phyloP scores from a whole-genome alignment of 2,888 invertebrate species.

The Thumatha senex region DNA sequence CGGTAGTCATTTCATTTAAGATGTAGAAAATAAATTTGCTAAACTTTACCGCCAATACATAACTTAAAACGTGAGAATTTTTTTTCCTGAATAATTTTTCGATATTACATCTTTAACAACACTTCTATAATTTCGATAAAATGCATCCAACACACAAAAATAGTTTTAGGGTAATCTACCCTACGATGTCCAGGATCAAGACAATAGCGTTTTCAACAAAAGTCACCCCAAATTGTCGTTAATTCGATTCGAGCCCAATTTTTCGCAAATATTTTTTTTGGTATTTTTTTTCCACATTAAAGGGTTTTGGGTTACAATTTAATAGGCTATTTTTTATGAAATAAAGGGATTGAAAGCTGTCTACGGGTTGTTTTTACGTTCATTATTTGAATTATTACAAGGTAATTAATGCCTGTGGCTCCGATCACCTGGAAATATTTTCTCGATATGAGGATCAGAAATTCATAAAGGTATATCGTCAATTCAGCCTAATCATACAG shows the following conservation, averaged over 20 bases:
- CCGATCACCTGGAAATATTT: too few relatives aligned
- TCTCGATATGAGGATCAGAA: too few relatives aligned
- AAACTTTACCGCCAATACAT: too few relatives aligned
- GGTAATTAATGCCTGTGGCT: too few relatives aligned
- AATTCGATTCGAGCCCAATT: slow-evolving; percentile 56
- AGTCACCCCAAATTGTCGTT: slow-evolving; percentile 66
- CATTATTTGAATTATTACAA: too few relatives aligned
- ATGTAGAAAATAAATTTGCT: too few relatives aligned
- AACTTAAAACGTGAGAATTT: too few relatives aligned
- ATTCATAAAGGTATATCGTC: too few relatives aligned
- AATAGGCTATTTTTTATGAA: slow-evolving; percentile 61
- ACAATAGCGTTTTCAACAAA: slow-evolving; percentile 65
- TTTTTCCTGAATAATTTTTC: not conserved
- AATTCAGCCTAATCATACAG: too few relatives aligned
- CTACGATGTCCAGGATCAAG: slow-evolving; percentile 49
- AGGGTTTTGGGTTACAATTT: slow-evolving; percentile 71
- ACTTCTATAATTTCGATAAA: slow-evolving; percentile 26
- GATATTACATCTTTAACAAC: slow-evolving; percentile 24
- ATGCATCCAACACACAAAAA: slow-evolving; percentile 51
- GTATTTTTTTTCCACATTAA: slow-evolving; percentile 28
- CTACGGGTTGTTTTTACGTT: too few relatives aligned
- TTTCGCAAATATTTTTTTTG: slow-evolving; percentile 27
- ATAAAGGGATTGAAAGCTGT: slow-evolving; percentile 52
- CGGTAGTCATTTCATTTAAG: too few relatives aligned
- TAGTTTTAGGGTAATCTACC: slow-evolving; percentile 62